A percentile compares a stretch with the other conserved stretches of the same genome.
Evolutionary conservation across 2,797 vertebrate genomes (phyloP).

Genomic region (Neosilurus mollespiculum): DNA sequence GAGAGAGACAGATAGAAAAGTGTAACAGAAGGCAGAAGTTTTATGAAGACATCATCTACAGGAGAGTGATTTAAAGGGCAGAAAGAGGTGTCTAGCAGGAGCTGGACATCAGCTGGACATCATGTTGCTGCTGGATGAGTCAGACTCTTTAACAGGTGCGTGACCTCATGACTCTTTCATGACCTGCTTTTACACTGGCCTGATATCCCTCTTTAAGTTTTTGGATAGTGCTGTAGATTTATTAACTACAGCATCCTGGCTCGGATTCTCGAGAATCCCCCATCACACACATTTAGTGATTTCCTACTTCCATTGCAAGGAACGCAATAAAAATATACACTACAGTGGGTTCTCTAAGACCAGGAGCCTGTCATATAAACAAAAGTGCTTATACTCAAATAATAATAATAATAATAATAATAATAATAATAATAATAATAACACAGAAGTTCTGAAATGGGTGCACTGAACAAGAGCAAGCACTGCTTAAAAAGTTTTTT

Average conservation of each 20-base stretch:
- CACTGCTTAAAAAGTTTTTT: neutral
- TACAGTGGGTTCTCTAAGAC: neutral
- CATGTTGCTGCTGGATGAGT: constrained; percentile 43
- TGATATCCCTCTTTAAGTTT: neutral
- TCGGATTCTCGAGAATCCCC: neutral
- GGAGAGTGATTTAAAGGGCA: neutral
- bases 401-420: too few relatives aligned
- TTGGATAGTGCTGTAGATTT: neutral
- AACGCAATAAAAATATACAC: neutral
- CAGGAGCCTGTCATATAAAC: neutral
- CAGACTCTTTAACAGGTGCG: constrained; percentile 40
- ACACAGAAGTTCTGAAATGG: neutral
- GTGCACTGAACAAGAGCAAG: too few relatives aligned
- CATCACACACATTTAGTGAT: neutral
- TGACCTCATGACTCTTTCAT: constrained; percentile 7
- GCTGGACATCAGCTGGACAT: constrained; percentile 18
- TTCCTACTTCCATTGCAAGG: neutral
- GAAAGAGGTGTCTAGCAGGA: neutral
- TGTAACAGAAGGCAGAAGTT: constrained; percentile 1
- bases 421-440: too few relatives aligned
- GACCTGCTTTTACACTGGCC: neutral
- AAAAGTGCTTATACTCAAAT: neutral
- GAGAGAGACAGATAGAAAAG: neutral
- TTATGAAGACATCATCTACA: neutral
- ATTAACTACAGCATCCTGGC: neutral